Percentiles rank a stretch among this genome's conserved stretches.
These are phyloP conservation scores for Notarius quadriscutis DNA, from an alignment of 2,113 vertebrate genomes.

Conservation along the genomic window DNA sequence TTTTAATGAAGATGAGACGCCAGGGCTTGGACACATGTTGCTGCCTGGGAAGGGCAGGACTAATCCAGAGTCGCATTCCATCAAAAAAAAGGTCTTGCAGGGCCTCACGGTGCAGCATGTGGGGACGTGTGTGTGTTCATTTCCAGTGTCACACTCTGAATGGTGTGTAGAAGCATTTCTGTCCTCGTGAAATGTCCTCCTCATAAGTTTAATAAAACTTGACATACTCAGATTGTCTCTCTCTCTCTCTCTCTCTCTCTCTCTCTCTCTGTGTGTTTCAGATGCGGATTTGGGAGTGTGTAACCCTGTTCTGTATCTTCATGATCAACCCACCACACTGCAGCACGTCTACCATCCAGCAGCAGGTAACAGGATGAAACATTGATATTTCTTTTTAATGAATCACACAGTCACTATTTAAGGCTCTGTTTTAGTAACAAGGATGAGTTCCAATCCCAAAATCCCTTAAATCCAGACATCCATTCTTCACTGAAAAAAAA, in stretches of 20 bases:
- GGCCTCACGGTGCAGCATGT: constrained; percentile 5
- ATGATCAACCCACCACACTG: constrained; percentile 15
- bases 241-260: background rate
- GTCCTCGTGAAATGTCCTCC: background rate
- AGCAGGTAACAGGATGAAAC: constrained; percentile 25
- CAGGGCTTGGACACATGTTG: constrained; percentile 32
- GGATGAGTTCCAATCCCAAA: background rate
- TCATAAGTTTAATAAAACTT: background rate
- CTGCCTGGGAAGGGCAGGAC: constrained; percentile 31
- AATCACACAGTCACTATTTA: background rate
- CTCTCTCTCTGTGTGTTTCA: constrained; percentile 14
- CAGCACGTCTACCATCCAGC: constrained; percentile 23
- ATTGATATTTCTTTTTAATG: background rate
- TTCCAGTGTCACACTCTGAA: background rate
- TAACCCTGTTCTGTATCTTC: constrained; percentile 39
- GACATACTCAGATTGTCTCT: background rate
- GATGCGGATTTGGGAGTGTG: constrained; percentile 44
- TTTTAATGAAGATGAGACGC: constrained; percentile 49
- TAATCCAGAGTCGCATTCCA: constrained; percentile 10
- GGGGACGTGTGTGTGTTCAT: background rate
- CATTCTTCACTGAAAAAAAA: background rate
- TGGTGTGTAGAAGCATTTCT: background rate
- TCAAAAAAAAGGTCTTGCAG: constrained; percentile 20
- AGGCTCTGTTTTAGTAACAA: background rate
- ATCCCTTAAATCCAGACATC: background rate